Base-by-base conservation (phyloP, 1,140 invertebrate genomes). In the Drosophila chauvacae region DNA sequence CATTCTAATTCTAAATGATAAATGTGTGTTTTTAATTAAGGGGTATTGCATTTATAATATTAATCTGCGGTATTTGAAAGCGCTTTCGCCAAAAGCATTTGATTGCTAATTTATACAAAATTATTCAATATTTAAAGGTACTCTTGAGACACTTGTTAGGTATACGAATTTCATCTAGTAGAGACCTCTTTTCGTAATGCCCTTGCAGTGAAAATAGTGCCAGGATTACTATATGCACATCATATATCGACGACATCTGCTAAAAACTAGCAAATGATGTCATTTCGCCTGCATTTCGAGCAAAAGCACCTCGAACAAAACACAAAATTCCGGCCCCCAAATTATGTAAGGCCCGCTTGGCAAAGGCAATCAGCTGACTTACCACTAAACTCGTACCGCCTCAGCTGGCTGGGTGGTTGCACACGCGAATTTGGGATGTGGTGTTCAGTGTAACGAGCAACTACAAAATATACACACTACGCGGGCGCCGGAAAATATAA, bases 341-440 rank as follows among this genome's bases (percentile, higher is more conserved):
- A 77, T 85, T 85, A 85, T 85, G 69, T 85, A 85, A 85, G 81
- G 51, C 55, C 3, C 50, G 18, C 13, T 47, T 39, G 57, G 51
- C 28, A 13, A 18, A 14, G 13, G 14, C 9, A 23, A 30, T 57
- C 45, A 30, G 48, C 16, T 11, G 37, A 60, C 81, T 65, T 74
- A 86, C 81, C 82, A 64, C 47, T 26, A n/a, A 48, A 41, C 41
- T 47, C 47, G 58, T 23, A 55, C 33, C 65, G 48, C 68, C 70
- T 33, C 10, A 39, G n/a, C 28, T 51, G 9, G 26, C 33, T 44
- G 13, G 39, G 20, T 68, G 16, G 39, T 30, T 57, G 41, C 73
- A 81, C 73, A 62, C 77, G 63, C 59, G 63, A 68, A 58, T 35
- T 47, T 73, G 14, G 55, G 39, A 84, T 60, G 64, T 72, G 5